These are phyloP conservation scores for Neolamprologus tretocephalus DNA, from an alignment of 2,113 vertebrate species.

Conservation along the genomic window DNA sequence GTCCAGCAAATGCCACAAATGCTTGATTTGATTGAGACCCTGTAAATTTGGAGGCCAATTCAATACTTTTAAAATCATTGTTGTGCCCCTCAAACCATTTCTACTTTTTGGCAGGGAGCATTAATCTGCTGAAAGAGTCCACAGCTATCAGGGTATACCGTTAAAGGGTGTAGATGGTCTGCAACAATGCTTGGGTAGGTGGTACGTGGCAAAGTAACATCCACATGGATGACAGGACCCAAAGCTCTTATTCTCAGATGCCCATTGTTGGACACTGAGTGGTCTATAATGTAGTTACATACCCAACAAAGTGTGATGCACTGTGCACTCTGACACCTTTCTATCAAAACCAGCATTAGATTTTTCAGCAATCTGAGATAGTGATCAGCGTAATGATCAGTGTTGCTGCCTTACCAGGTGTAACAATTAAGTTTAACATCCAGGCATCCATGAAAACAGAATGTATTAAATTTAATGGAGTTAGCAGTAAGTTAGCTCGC, in stretches of 20 bases:
- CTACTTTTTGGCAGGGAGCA: neutral
- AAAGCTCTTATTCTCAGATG: neutral
- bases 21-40: neutral
- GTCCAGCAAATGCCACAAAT: neutral
- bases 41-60: neutral
- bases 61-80: accelerated
- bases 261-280: neutral
- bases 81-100: neutral
- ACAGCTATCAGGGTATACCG: neutral
- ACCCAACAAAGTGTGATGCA: neutral
- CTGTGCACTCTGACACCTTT: neutral
- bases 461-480: neutral
- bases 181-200: neutral
- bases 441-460: neutral
- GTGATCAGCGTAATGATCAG: neutral
- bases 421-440: neutral
- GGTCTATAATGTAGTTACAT: neutral
- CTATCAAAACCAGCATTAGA: accelerated
- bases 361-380: neutral
- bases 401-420: neutral
- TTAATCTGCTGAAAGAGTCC: neutral
- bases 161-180: neutral
- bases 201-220: neutral
- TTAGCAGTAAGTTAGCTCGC: neutral
- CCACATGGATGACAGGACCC: neutral